phyloP scores from a whole-genome alignment of 2,113 vertebrate genomes.

The Cyprinodon variegatus region DNA sequence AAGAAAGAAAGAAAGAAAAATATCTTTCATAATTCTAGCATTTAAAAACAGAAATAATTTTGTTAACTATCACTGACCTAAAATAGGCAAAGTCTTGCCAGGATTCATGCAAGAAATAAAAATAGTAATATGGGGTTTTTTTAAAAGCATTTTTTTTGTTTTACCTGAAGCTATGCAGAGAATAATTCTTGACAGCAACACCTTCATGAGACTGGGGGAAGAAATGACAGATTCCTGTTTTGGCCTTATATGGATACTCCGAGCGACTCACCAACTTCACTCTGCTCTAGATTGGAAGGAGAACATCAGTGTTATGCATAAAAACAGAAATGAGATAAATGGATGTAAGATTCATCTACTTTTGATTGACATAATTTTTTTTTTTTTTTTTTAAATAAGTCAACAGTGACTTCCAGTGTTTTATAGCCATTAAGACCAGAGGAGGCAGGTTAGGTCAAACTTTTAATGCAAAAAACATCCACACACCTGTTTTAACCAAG shows the following conservation, averaged over 20 bases:
- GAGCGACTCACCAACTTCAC: conserved; percentile 85
- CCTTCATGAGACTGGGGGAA: conserved; percentile 81
- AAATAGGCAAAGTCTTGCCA: too few relatives aligned
- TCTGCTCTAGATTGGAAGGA: conserved; percentile 76
- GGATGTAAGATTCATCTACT: neutral
- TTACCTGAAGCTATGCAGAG: conserved; percentile 87
- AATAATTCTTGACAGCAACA: conserved; percentile 82
- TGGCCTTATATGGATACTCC: conserved; percentile 87
- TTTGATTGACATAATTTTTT: neutral
- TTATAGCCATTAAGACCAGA: neutral
- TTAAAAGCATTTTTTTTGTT: neutral
- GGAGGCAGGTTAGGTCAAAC: neutral
- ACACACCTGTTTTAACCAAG: conserved; percentile 87
- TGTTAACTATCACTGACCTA: neutral
- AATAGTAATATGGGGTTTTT: neutral
- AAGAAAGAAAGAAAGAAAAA: too few relatives aligned
- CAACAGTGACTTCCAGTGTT: neutral
- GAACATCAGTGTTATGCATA: conserved; percentile 8
- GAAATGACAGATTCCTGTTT: conserved; percentile 84
- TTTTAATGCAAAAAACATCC: neutral
- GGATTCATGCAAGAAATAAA: neutral
- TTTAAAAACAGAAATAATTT: neutral
- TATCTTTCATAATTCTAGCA: too few relatives aligned
- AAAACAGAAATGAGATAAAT: neutral
- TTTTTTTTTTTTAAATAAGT: neutral